Conservation (phyloP, 2,797 vertebrate genomes). For the Cirrhinus mrigala region DNA sequence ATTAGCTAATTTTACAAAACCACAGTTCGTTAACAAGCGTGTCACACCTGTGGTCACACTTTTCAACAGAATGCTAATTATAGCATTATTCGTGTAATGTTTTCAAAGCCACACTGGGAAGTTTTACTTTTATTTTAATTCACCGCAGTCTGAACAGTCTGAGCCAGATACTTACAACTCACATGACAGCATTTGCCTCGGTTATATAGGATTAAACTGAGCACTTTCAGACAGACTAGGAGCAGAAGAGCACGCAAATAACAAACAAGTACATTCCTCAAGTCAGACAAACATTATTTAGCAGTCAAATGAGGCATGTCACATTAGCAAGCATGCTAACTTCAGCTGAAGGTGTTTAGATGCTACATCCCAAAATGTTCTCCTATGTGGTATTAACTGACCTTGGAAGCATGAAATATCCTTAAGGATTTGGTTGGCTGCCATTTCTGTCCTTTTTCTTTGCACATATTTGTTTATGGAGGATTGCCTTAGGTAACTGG, state of each 20-base stretch:
- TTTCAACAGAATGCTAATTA: conserved; percentile 22
- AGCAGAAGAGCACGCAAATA: conserved; percentile 38
- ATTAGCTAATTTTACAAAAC: neutral
- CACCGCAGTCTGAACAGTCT: conserved; percentile 33
- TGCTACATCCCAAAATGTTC: neutral
- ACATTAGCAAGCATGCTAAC: neutral
- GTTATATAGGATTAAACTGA: conserved; percentile 63
- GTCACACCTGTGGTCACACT: neutral
- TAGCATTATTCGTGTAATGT: conserved; percentile 42
- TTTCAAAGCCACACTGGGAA: conserved; percentile 52
- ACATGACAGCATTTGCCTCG: conserved; percentile 56
- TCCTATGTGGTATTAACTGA: conserved; percentile 14
- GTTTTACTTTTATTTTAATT: conserved; percentile 56
- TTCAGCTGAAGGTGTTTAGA: neutral
- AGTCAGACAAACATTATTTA: neutral
- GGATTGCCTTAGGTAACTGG: neutral
- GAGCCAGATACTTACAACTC: conserved; percentile 56
- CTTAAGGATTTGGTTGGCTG: conserved; percentile 5
- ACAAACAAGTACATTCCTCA: conserved; percentile 34
- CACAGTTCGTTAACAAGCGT: neutral
- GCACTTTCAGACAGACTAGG: conserved; percentile 41
- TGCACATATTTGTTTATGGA: conserved; percentile 8
- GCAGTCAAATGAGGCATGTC: neutral
- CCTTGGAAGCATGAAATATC: conserved; percentile 21
- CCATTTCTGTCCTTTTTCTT: conserved; percentile 1